Evolutionary conservation across 2,797 vertebrate genomes (phyloP), one percentile per base, ranked within the genome.

Genomic region (Tadarida brasiliensis): DNA sequence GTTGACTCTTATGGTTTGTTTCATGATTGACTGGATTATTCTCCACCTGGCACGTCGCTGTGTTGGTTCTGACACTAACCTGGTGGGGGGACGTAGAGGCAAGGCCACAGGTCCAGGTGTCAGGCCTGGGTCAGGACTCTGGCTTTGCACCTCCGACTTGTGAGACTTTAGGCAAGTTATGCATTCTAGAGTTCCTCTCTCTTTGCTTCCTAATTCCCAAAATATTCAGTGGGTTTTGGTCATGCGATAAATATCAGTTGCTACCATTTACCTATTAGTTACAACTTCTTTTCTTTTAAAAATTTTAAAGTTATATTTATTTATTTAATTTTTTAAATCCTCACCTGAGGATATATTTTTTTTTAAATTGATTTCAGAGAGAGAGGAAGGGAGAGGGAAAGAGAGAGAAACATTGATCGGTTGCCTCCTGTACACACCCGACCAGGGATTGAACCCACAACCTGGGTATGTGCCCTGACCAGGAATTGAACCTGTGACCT

Each of bases 1-100:
- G 84, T 12, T 73, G 90, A 86, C 35, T 81, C 35, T 87, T 56
- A 76, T 67, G 15, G 10, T 87, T 84, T 89, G 28, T 70, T 88
- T 83, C n/a, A 5, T 16, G 70, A 91, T 7, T 74, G 65, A 70
- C 44, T 68, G 74, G 59, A 74, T 70, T 91, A 24, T 35, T 67
- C 70, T 68, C 26, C 51, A 7, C 28, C 57, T 70, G 30, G 28
- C 14, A 51, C 0, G 3, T 35, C 14, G 1, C 49, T 15, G 85
- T 70, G 39, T 70, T 73, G 83, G n/a, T 47, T 59, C 47, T 24
- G 57, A 87, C 35, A 68, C 11, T 83, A 56, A 78, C 83, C 57
- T 91, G 84, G 35, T 35, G 70, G 83, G 76, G 26, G 26, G 14
- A 89, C 28, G 8, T 11, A 70, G 22, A 71, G 33, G 70, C 59